A percentile compares a stretch with the other conserved stretches of the same genome.
These are phyloP conservation scores for Drosophila conformis DNA, from an alignment of 2,888 invertebrate genomes.

Conservation along the genomic window DNA sequence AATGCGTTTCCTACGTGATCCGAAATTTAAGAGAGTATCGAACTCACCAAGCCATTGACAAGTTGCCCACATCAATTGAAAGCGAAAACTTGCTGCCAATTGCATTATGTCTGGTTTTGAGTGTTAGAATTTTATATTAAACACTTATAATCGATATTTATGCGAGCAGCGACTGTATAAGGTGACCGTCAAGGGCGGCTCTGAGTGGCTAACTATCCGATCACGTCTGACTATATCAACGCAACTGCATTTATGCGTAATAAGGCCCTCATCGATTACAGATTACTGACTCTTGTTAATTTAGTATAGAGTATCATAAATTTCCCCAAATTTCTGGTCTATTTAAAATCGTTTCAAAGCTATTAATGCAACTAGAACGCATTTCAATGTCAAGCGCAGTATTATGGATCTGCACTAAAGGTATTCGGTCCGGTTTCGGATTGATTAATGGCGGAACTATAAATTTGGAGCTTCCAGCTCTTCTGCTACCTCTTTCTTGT, in stretches of 20 bases:
- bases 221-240: slow-evolving; percentile 35
- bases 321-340: background rate
- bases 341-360: background rate
- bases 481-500: slow-evolving; percentile 72
- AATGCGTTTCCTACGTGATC: slow-evolving; percentile 73
- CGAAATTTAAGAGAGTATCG: slow-evolving; percentile 45
- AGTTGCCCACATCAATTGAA: slow-evolving; percentile 63
- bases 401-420: background rate
- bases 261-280: background rate
- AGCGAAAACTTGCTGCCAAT: slow-evolving; percentile 75
- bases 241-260: background rate
- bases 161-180: slow-evolving; percentile 67
- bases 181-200: slow-evolving; percentile 62
- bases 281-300: background rate
- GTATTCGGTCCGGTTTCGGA: slow-evolving; percentile 63
- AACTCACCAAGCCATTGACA: slow-evolving; percentile 36
- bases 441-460: slow-evolving; percentile 77
- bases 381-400: background rate
- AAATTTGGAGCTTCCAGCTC: slow-evolving; percentile 62
- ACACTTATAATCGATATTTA: slow-evolving; percentile 76
- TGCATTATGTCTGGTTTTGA: slow-evolving; percentile 66
- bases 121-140: slow-evolving; percentile 74
- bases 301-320: too few relatives aligned
- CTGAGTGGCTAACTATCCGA: slow-evolving; percentile 22
- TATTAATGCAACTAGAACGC: slow-evolving; percentile 12